Evolutionary conservation across 2,888 invertebrate species (phyloP), one percentile per base, ranked within the genome.

Genomic region (Branchipolynoe longqiensis): DNA sequence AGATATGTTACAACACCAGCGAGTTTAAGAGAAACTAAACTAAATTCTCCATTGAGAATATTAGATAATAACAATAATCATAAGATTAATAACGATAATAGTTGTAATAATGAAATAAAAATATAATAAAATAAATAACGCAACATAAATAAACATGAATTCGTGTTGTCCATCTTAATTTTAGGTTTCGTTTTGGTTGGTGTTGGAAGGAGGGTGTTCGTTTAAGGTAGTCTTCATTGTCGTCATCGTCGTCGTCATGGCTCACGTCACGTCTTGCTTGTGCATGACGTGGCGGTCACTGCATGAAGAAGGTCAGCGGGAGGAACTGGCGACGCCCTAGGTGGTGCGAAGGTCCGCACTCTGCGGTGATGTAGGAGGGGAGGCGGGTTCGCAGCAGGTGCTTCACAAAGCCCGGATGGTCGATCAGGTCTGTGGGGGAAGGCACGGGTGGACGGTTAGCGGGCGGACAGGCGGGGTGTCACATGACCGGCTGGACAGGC

Each of bases 311-410:
- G 8, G 69, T 33, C 1, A 69, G 12, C 1, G 69, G 69, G 12
- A 69, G 69, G 69, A 38, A 12, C 36, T 33, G 8, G 38, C 38
- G 12, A 38, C 69, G 69, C 25, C 38, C 36, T 22, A 69, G 18
- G 69, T 69, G 6, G 38, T 18, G 36, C 33, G 36, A 38, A 33
- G 36, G 36, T 1, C 18, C 38, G 36, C 36, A 2, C 0, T 12
- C 14, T 12, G 18, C 14, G 0, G 69, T 6, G 48, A 6, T 78
- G 28, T 78, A 48, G 54, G 1, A 12, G 22, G 78, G 78, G 54
- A 78, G 0, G 78, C 48, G 48, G 78, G 25, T 54, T 78, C 54
- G 41, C 54, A 78, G 3, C 78, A 33, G 12, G 1, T 48, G 78
- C 14, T 41, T 33, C 8, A 78, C 48, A 25, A 48, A 4, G 41